Evolutionary conservation across 2,797 vertebrate genomes (phyloP).

Genomic region (Gorsachius magnificus): DNA sequence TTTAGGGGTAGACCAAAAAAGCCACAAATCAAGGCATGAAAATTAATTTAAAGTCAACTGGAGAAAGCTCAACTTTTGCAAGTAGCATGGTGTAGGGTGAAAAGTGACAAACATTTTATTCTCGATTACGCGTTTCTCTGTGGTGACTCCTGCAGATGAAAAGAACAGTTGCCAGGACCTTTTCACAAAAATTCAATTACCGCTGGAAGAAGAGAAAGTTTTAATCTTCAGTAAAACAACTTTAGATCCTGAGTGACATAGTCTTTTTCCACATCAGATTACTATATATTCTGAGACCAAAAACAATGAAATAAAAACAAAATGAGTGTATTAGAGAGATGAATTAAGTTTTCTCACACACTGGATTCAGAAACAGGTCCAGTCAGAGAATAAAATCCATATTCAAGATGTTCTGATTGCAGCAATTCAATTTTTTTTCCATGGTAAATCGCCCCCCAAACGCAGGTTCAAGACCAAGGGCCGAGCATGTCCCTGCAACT

Average conservation of each 20-base stretch:
- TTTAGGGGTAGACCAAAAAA: neutral
- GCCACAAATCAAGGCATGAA: neutral
- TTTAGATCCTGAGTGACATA: neutral
- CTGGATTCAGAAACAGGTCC: neutral
- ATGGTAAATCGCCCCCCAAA: neutral
- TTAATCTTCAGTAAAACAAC: neutral
- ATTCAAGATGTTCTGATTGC: neutral
- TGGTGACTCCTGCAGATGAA: neutral
- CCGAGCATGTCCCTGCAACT: neutral
- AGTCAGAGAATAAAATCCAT: neutral
- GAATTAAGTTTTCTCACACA: neutral
- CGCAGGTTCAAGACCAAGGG: neutral
- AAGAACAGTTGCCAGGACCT: neutral
- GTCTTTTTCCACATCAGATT: neutral
- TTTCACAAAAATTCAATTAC: neutral
- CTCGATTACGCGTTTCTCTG: neutral
- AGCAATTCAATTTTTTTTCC: neutral
- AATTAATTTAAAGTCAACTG: neutral
- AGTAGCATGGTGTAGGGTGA: neutral
- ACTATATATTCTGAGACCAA: neutral
- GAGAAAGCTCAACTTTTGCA: neutral
- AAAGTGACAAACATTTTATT: neutral
- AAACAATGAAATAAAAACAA: accelerated
- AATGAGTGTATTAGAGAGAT: accelerated
- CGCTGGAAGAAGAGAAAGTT: neutral